These are phyloP conservation scores for Muraenolepis orangiensis DNA, from an alignment of 2,797 vertebrate genomes.

Conservation along the genomic window DNA sequence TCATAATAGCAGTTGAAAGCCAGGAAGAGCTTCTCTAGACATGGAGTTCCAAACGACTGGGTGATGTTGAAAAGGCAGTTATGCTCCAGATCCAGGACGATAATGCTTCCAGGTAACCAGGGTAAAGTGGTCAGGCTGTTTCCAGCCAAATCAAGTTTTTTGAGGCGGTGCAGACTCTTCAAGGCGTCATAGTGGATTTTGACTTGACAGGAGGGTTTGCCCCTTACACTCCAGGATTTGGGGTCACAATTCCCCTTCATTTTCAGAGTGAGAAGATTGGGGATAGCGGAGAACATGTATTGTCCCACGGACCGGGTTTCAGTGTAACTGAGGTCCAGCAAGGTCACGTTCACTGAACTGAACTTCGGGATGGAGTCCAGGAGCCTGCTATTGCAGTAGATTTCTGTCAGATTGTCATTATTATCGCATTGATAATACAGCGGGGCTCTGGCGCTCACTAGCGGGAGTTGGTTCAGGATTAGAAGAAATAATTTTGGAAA, in stretches of 20 bases:
- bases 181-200: constrained; percentile 72
- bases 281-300: constrained; percentile 61
- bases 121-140: constrained; percentile 78
- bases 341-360: constrained; percentile 51
- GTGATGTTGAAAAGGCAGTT: constrained; percentile 73
- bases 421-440: constrained; percentile 81
- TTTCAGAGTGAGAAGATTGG: constrained; percentile 67
- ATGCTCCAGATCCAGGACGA: constrained; percentile 67
- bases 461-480: constrained; percentile 47
- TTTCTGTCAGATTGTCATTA: constrained; percentile 36
- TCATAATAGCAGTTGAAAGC: constrained; percentile 79
- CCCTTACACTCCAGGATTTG: constrained; percentile 38
- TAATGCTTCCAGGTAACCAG: constrained; percentile 68
- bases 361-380: constrained; percentile 68
- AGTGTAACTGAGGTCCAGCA: constrained; percentile 67
- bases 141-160: constrained; percentile 69
- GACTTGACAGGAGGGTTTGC: constrained; percentile 64
- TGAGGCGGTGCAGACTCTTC: constrained; percentile 59
- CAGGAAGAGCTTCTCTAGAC: constrained; percentile 66
- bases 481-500: constrained; percentile 40
- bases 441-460: constrained; percentile 58
- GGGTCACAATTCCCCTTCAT: constrained; percentile 77
- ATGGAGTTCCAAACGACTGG: constrained; percentile 52
- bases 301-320: constrained; percentile 58
- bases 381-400: constrained; percentile 71